Conservation (phyloP, 2,888 invertebrate species). For the Lathronympha strigana region DNA sequence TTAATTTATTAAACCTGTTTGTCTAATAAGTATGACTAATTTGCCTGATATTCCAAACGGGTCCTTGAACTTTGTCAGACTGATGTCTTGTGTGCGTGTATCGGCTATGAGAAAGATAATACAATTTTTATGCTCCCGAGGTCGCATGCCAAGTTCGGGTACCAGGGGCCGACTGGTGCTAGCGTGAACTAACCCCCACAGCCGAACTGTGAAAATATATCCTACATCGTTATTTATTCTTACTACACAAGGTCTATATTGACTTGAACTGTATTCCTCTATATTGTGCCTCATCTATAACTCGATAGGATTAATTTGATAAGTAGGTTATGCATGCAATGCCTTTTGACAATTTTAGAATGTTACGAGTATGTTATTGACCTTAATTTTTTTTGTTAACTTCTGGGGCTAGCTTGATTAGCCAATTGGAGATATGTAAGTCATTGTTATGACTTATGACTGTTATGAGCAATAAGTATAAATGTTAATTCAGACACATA, state of each 20-base stretch:
- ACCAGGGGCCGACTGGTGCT: slow-evolving; percentile 69
- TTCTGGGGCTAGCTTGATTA: neutral
- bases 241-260: neutral
- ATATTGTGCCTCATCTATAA: neutral
- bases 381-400: neutral
- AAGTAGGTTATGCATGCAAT: slow-evolving; percentile 20
- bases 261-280: neutral
- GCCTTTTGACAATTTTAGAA: slow-evolving; percentile 15
- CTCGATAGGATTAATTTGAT: slow-evolving; percentile 39
- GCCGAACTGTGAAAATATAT: slow-evolving; percentile 30
- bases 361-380: too few species aligned
- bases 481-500: too few species aligned
- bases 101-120: slow-evolving; percentile 51
- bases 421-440: too few species aligned
- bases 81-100: slow-evolving; percentile 33
- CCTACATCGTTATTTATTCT: neutral
- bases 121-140: slow-evolving; percentile 63
- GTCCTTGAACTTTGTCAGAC: slow-evolving; percentile 39
- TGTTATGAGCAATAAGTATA: too few species aligned
- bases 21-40: slow-evolving; percentile 11
- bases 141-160: slow-evolving; percentile 76
- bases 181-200: slow-evolving; percentile 64
- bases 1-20: neutral
- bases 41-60: slow-evolving; percentile 13
- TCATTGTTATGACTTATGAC: too few species aligned